Base-by-base conservation (phyloP, 92 coral and sea anemone genomes). In the Porites rus region DNA sequence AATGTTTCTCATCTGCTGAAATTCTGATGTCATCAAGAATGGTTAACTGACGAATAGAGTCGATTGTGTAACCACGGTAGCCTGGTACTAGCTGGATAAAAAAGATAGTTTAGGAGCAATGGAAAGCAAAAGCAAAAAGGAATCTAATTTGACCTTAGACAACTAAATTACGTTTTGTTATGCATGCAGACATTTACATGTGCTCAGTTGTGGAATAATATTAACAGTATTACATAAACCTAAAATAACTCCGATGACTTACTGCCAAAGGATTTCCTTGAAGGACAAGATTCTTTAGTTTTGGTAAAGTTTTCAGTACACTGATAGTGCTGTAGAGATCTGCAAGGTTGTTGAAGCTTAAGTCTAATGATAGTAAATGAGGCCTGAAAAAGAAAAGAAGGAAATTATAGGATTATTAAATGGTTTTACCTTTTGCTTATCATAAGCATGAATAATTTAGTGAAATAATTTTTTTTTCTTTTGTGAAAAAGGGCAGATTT, bases 1-100 rank as follows among this genome's bases (percentile, higher is more conserved):
- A 92, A 64, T 97, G 98, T 60, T 95, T 97, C 69, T 97, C 99
- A 83, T 97, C 99, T 20, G 99, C 99, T 59, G 99, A 93, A 58
- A 97, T 92, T 73, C 95, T 93, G 25, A 75, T 74, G 76, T 97
- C 96, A 78, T 97, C 99, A 31, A 97, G 97, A 84, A 95, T 92
- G 9, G 98, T 92, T 70, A 97, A 75, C 22, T 87, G 93, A 10
- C 98, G 98, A 53, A 95, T 92, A 19, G 97, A 93, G 78, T 95
- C 99, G 53, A 97, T 90, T 11, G 92, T 80, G 65, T 90, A 92
- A 83, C 99, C 99, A 81, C 95, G 98, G 82, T 97, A 97, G 79
- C 97, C 95, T 51, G 98, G 96, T 10, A 91, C 94, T 25, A 97
- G 90, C 99, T 97, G 65, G 46, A 84, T 69, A 24, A 82, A 69